Evolutionary conservation across 2,888 invertebrate species (phyloP), one percentile per base, ranked within the genome.

Genomic region (Plebejus melissa): DNA sequence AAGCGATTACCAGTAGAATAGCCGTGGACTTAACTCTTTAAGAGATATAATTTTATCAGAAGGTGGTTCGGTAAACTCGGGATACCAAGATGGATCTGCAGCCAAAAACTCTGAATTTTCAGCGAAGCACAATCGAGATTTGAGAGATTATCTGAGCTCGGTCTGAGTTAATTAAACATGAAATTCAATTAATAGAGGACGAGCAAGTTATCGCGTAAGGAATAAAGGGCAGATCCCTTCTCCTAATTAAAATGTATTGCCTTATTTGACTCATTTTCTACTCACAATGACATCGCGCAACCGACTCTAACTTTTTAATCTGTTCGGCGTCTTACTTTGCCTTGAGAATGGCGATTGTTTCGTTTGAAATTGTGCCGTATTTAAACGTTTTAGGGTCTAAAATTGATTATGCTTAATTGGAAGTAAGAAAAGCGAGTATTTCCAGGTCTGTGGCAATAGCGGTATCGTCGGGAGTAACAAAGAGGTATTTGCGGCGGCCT

Each of bases 201-300:
- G 85, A 85, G 86, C 88, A 88, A 91, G 90, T 91, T 91, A 92
- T 92, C 91, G 90, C 90, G 87, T 85, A 86, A 87, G 87, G 90
- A 91, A 92, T 90, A 91, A 92, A 91, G 90, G 91, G 87, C 85
- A 84, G 88, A 88, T 87, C 90, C 91, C 90, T 89, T 90, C 90
- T 87, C 87, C 92, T 93, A 92, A 93, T 93, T 93, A 93, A 93
- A 93, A 93, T 93, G 91, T 93, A 93, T 93, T 93, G 93, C 93
- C 90, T 93, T 93, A 92, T 93, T 93, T 91, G 92, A 93, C 93
- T 93, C 92, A 93, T 93, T 93, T 93, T 91, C 92, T 88, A 91
- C 91, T 92, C 89, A 91, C 91, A 92, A 90, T 91, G 92, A 92
- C 90, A 90, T 87, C 88, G 90, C 88, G 89, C 88, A 90, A 90